Conservation (phyloP, 2,113 vertebrate species). For the Coregonus clupeaformis region DNA sequence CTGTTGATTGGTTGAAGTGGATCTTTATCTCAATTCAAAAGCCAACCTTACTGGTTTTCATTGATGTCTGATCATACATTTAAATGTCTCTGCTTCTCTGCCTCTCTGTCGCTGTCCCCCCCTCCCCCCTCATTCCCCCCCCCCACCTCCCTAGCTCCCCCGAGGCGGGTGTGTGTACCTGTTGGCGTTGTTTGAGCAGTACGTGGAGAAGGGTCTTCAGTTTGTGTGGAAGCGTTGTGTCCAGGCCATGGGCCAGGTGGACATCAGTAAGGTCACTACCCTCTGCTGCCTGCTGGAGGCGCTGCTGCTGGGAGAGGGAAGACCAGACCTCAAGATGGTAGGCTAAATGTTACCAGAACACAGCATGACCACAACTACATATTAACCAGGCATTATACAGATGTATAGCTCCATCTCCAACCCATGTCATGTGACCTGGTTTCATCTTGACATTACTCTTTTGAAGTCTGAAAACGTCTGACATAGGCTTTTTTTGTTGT, state of each 20-base stretch:
- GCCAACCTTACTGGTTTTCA: not conserved
- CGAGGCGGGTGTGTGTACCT: constrained; percentile 60
- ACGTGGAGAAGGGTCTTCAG: constrained; percentile 81
- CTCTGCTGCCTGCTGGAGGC: constrained; percentile 84
- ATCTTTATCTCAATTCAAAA: not conserved
- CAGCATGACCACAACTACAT: not conserved
- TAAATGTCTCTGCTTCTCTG: not conserved
- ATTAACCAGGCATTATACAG: not conserved
- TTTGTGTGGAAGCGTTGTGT: constrained; percentile 77
- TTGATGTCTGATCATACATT: not conserved
- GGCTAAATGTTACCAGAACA: not conserved
- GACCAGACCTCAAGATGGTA: constrained; percentile 78
- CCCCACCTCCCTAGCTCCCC: not conserved
- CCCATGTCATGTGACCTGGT: too few relatives aligned
- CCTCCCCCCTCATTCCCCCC: not conserved
- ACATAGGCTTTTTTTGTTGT: too few relatives aligned
- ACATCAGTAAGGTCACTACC: constrained; percentile 86
- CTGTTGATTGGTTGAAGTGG: too few relatives aligned
- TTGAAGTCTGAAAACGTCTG: too few relatives aligned
- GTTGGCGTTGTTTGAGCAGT: constrained; percentile 76
- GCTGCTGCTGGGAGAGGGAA: constrained; percentile 73
- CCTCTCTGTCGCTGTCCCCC: not conserved
- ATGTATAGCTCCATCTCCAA: too few relatives aligned
- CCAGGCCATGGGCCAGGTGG: constrained; percentile 84
- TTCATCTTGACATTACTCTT: too few relatives aligned